Percentiles rank a stretch among this genome's conserved stretches.
Evolutionary conservation across 2,797 vertebrate species (phyloP).

Genomic region (Coregonus suidteri): DNA sequence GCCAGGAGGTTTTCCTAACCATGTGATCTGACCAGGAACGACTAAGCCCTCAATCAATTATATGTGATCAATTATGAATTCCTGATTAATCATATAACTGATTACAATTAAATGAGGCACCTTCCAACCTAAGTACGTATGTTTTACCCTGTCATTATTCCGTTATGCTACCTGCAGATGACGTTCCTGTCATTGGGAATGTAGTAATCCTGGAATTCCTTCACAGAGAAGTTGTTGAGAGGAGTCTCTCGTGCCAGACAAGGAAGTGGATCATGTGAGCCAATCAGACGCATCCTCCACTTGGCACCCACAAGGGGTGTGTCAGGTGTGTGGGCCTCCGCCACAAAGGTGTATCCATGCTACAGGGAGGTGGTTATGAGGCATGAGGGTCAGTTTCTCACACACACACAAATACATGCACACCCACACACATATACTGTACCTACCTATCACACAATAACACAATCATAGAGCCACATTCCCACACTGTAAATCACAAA

Average conservation of each 20-base stretch:
- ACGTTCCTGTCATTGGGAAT: constrained; percentile 82
- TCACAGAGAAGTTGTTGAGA: constrained; percentile 73
- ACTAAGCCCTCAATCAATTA: background rate
- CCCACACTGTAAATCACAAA: too few species aligned
- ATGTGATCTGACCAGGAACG: too few species aligned
- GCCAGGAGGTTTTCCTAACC: background rate
- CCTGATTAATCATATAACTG: background rate
- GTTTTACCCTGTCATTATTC: background rate
- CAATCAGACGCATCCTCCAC: constrained; percentile 85
- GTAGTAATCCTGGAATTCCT: constrained; percentile 86
- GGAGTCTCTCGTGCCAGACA: constrained; percentile 67
- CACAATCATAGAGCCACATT: too few species aligned
- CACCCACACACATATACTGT: too few species aligned
- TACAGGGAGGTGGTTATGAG: constrained; percentile 35
- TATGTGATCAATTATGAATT: background rate
- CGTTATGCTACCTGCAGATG: constrained; percentile 80
- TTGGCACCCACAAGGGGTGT: constrained; percentile 57
- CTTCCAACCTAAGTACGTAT: background rate
- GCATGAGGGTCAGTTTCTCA: background rate
- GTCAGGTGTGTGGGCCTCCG: constrained; percentile 76
- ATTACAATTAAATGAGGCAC: background rate
- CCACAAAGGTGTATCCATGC: constrained; percentile 90
- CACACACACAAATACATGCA: background rate
- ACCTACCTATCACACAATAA: too few species aligned
- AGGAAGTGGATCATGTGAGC: constrained; percentile 76